Evolutionary conservation across 1,140 invertebrate species (phyloP).

Genomic region (Geopemphigus sp.): DNA sequence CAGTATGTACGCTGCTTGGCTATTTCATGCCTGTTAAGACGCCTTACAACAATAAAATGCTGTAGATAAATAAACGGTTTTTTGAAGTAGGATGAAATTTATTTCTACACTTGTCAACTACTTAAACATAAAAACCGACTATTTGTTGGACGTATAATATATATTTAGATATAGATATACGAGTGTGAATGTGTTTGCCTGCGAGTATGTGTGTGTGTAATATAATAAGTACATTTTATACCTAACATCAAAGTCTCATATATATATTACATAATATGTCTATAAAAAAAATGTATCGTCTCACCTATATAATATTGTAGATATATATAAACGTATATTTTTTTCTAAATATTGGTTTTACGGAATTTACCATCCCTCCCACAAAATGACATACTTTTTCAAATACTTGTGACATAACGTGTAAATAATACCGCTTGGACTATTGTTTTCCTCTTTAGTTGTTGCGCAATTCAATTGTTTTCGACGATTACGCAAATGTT

Average conservation of each 20-base stretch:
- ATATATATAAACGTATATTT: background rate
- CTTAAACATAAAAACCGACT: conserved; percentile 43
- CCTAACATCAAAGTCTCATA: background rate
- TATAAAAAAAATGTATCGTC: background rate
- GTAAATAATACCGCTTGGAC: background rate
- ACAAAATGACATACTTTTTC: background rate
- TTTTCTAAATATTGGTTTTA: background rate
- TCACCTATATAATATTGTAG: background rate
- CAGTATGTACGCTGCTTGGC: conserved; percentile 1
- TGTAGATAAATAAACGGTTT: conserved; percentile 41
- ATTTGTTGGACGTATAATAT: background rate
- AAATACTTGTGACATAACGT: background rate
- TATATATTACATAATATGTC: background rate
- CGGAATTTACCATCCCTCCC: background rate
- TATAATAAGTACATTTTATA: conserved; percentile 3
- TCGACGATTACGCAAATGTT: conserved; percentile 17
- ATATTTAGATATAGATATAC: background rate
- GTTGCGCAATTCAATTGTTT: conserved; percentile 35
- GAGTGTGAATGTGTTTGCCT: no score
- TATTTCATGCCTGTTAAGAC: conserved; percentile 37
- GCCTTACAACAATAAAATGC: conserved; percentile 34
- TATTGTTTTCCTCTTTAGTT: conserved; percentile 8
- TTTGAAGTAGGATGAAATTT: conserved; percentile 43
- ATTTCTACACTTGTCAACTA: conserved; percentile 43
- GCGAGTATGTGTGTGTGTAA: background rate